Percentiles rank a stretch among this genome's conserved stretches.
Conservation (phyloP, 2,113 vertebrate genomes). For the Sphyrna mokarran region DNA sequence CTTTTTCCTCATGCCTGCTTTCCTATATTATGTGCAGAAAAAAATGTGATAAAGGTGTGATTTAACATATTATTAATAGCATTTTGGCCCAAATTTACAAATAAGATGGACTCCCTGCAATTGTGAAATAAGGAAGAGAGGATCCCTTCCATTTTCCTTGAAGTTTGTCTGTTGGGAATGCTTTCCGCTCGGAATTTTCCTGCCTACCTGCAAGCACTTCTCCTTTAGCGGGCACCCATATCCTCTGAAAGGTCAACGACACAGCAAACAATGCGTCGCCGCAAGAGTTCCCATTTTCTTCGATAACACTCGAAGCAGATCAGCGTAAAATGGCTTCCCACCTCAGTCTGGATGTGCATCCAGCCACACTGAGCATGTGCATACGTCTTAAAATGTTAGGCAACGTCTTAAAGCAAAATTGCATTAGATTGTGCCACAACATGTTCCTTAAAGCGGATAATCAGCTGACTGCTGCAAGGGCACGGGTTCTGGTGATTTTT, state of each 20-base stretch:
- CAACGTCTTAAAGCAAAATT: neutral
- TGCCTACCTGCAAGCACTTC: constrained; percentile 9
- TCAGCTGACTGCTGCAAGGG: neutral
- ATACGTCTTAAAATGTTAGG: neutral
- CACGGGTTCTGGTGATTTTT: neutral
- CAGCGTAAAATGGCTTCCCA: neutral
- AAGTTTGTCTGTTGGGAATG: neutral
- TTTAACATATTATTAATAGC: neutral
- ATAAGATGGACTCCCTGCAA: neutral
- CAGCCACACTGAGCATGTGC: neutral
- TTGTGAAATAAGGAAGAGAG: neutral
- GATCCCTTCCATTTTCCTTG: neutral
- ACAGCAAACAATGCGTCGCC: neutral
- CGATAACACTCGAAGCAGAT: neutral
- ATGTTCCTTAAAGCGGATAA: no score
- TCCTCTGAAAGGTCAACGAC: neutral
- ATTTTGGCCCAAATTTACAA: neutral
- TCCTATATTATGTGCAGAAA: neutral
- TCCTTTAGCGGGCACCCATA: neutral
- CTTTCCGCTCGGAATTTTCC: constrained; percentile 10
- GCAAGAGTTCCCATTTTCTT: constrained; percentile 16
- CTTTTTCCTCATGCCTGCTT: no score
- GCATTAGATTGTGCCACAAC: neutral
- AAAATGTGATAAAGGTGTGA: neutral
- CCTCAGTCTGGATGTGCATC: neutral